Evolutionary conservation across 1,140 invertebrate genomes (phyloP).

Genomic region (Drosophila ananassae): DNA sequence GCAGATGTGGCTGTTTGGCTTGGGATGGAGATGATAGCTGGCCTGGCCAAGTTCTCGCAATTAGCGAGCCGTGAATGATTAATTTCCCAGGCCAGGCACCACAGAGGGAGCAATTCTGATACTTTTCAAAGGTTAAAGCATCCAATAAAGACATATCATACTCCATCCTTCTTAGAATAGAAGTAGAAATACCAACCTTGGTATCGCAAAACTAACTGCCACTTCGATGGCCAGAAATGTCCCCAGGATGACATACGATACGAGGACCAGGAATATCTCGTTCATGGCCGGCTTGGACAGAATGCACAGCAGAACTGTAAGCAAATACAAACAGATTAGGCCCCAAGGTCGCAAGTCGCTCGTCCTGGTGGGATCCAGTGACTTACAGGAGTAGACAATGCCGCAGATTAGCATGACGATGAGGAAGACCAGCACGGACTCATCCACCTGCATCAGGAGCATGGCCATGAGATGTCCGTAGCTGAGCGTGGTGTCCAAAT

Average conservation of each 20-base stretch:
- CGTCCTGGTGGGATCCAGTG: not conserved
- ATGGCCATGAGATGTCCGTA: constrained; percentile 49
- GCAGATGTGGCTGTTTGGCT: constrained; percentile 28
- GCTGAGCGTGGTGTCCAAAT: constrained; percentile 61
- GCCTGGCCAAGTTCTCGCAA: constrained; percentile 36
- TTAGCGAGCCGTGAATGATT: constrained; percentile 70
- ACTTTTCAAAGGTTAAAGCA: not conserved
- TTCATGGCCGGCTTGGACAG: constrained; percentile 93
- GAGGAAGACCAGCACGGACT: constrained; percentile 84
- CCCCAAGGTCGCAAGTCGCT: constrained; percentile 22
- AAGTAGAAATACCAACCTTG: constrained; percentile 80
- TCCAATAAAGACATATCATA: too few relatives aligned
- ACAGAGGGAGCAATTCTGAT: constrained; percentile 3
- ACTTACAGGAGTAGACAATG: constrained; percentile 85
- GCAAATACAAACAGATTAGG: constrained; percentile 23
- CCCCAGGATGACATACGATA: constrained; percentile 91
- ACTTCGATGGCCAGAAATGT: constrained; percentile 89
- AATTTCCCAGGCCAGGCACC: constrained; percentile 47
- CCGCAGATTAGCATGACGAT: constrained; percentile 84
- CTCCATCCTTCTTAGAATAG: not conserved
- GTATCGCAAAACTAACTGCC: constrained; percentile 85
- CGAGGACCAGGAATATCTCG: constrained; percentile 92
- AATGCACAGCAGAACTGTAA: constrained; percentile 88
- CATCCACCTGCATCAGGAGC: constrained; percentile 70
- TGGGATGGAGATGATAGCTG: constrained; percentile 9